Base-by-base conservation (phyloP, 2,888 invertebrate species). In the Agriopis marginaria region DNA sequence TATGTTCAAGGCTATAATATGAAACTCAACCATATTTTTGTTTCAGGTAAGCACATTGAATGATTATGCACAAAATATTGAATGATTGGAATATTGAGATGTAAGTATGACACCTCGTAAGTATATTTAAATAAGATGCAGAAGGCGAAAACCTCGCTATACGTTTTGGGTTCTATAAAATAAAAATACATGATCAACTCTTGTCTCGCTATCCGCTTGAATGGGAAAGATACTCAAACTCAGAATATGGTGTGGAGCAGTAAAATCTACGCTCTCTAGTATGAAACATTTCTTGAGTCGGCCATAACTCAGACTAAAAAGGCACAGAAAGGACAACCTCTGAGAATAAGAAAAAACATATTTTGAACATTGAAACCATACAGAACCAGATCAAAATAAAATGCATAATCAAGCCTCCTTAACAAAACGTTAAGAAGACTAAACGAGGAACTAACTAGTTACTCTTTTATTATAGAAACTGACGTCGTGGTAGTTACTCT, bases 171-270 rank as follows among this genome's bases (percentile, higher is more conserved):
- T 2, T 49, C 4, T 40, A n/a, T 12, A 7, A 56, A 14, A 56
- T n/a, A 40, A 55, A 40, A 55, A 42, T 11, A 23, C 45, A 23
- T 23, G 23, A n/a, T 17, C 45, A 12, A 58, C 14, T 44, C 17
- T 44, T 17, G 42, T 42, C 9, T 58, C 8, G 11, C 32, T 45
- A 45, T 12, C 7, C 56, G 49, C 63, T 54, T 40, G 53, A 66
- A 66, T 23, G 65, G 42, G 53, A 66, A 74, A 76, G 75, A 75
- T 73, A 75, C 76, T 72, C 72, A 63, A 68, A 42, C 45, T 59
- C 49, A 53, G 50, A 53, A 68, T 60, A 60, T 60, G 40, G n/a
- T 60, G 54, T 60, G 45, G n/a, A 64, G 61, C 44, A 64, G 54
- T 64, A 55, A 58, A 55, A 58, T 47, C 40, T 50, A 49, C 23